A percentile compares a stretch with the other conserved stretches of the same genome.
These are phyloP conservation scores for Pedetes capensis DNA, from an alignment of 2,113 vertebrate species.

Conservation along the genomic window DNA sequence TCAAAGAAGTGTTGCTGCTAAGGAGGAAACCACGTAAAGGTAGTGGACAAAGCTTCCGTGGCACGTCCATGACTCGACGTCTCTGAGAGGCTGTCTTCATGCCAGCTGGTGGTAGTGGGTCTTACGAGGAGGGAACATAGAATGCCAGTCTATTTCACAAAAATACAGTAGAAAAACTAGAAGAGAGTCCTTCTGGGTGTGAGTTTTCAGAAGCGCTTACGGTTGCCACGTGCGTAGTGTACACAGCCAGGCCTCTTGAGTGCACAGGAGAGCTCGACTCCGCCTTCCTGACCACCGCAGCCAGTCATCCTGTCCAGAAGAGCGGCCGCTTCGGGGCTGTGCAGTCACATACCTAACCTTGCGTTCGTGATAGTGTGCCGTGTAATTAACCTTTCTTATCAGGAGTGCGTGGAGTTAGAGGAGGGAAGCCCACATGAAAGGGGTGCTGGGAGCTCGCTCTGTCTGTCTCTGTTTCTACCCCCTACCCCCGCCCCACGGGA, in stretches of 20 bases:
- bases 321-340: not conserved
- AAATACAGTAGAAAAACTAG: not conserved
- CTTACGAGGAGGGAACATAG: not conserved
- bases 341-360: not conserved
- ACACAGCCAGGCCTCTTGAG: not conserved
- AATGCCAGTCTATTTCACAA: not conserved
- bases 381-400: not conserved
- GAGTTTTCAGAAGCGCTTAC: not conserved
- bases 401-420: not conserved
- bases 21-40: not conserved
- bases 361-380: not conserved
- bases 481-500: no score
- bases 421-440: not conserved
- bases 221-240: not conserved
- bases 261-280: not conserved
- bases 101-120: not conserved
- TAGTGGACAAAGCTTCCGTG: not conserved
- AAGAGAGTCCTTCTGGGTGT: not conserved
- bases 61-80: not conserved
- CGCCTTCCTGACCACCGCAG: fast-evolving
- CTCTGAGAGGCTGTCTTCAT: not conserved
- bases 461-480: no score
- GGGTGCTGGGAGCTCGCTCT: no score
- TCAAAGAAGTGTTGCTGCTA: not conserved
- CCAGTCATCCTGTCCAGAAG: not conserved